These are phyloP conservation scores for Megaceryle alcyon DNA, from an alignment of 2,797 vertebrate genomes.

Conservation along the genomic window DNA sequence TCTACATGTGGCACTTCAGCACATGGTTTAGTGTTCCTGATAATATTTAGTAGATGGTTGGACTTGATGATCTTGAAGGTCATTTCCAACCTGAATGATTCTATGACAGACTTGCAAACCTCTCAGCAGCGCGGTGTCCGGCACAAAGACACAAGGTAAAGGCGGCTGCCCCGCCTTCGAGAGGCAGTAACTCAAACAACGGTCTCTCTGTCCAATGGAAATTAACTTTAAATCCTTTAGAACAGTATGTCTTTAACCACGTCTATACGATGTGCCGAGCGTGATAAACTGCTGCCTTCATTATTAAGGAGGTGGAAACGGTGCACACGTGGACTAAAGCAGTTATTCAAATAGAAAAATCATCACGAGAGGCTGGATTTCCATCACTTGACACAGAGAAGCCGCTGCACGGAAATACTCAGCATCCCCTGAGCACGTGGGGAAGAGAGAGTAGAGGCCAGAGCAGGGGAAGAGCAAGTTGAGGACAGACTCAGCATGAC, in stretches of 20 bases:
- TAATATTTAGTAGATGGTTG: too few relatives aligned
- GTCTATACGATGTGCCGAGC: neutral
- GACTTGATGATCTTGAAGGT: too few relatives aligned
- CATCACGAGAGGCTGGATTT: neutral
- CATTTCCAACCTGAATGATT: too few relatives aligned
- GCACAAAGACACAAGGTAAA: neutral
- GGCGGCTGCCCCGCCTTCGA: neutral
- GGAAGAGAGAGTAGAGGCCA: neutral
- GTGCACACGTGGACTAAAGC: neutral
- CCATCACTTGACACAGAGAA: neutral
- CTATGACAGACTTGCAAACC: neutral
- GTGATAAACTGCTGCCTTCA: constrained; percentile 1
- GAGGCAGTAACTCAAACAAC: neutral
- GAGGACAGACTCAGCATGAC: neutral
- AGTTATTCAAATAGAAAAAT: neutral
- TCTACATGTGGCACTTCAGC: too few relatives aligned
- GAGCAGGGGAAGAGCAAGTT: neutral
- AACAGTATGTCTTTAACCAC: constrained; percentile 16
- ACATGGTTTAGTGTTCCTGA: too few relatives aligned
- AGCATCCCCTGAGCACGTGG: neutral
- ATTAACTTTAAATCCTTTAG: constrained; percentile 33
- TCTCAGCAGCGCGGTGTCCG: neutral
- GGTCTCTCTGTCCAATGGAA: neutral
- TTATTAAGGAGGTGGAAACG: neutral
- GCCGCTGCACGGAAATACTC: neutral